Conservation (phyloP, 2,797 vertebrate genomes). For the Mus caroli region DNA sequence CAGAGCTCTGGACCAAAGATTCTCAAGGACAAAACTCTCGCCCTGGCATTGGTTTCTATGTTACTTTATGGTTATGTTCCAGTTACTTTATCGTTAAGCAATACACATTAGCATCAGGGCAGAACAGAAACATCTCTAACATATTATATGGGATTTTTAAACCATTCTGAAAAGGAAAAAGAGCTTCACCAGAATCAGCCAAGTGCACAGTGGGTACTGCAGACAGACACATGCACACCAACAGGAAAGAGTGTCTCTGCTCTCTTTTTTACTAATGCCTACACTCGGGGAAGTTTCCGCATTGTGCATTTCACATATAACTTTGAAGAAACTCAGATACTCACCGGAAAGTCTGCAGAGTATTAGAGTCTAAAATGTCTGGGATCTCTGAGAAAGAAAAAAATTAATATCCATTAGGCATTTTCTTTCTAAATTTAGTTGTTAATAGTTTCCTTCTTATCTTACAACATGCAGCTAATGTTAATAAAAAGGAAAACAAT, state of each 20-base stretch:
- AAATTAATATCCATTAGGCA: slow-evolving; percentile 20
- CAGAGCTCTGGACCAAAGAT: background rate
- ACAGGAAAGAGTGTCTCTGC: background rate
- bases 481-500: background rate
- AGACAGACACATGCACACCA: background rate
- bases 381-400: slow-evolving; percentile 93
- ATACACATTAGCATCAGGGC: background rate
- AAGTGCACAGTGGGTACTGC: background rate
- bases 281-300: background rate
- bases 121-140: background rate
- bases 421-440: slow-evolving; percentile 26
- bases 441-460: slow-evolving; percentile 28
- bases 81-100: background rate
- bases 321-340: slow-evolving; percentile 69
- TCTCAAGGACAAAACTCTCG: background rate
- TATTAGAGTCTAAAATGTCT: slow-evolving; percentile 94
- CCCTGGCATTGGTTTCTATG: background rate
- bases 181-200: background rate
- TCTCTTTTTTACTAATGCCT: background rate
- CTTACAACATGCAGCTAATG: background rate
- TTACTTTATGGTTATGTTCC: background rate
- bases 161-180: slow-evolving; percentile 27
- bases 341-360: slow-evolving; percentile 96
- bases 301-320: background rate
- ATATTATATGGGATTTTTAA: background rate